Evolutionary conservation across 2,888 invertebrate genomes (phyloP).

Genomic region (Drosophila quasianomalipes): DNA sequence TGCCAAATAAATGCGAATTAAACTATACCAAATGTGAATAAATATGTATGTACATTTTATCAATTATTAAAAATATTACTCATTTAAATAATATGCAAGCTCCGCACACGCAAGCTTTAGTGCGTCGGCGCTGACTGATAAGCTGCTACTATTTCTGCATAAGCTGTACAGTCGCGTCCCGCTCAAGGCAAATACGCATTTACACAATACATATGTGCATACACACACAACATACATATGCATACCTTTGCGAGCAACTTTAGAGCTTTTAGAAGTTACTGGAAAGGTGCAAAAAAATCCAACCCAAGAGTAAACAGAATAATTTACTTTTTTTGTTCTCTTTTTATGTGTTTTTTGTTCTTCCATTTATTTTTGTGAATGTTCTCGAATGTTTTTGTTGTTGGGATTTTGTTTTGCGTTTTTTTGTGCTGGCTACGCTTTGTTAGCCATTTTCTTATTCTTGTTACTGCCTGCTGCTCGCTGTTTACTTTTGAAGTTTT

Average conservation of each 20-base stretch:
- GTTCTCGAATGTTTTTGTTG: slow-evolving; percentile 67
- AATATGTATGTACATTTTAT: neutral
- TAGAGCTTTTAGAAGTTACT: slow-evolving; percentile 37
- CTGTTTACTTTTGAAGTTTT: slow-evolving; percentile 32
- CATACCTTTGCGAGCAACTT: neutral
- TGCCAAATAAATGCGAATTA: slow-evolving; percentile 1
- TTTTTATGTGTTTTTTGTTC: slow-evolving; percentile 58
- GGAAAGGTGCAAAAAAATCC: slow-evolving; percentile 21
- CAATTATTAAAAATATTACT: neutral
- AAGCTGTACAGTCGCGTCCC: slow-evolving; percentile 53
- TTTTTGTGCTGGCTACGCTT: slow-evolving; percentile 30
- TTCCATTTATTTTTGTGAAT: slow-evolving; percentile 72
- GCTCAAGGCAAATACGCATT: slow-evolving; percentile 6
- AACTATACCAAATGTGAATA: neutral
- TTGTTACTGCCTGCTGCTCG: slow-evolving; percentile 16
- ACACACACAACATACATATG: neutral
- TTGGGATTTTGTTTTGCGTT: slow-evolving; percentile 28
- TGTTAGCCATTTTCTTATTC: slow-evolving; percentile 33
- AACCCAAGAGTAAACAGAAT: slow-evolving; percentile 27
- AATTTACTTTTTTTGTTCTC: slow-evolving; percentile 33
- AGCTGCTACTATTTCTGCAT: slow-evolving; percentile 23
- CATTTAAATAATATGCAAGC: slow-evolving; percentile 12
- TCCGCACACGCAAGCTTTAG: slow-evolving; percentile 2
- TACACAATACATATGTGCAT: neutral
- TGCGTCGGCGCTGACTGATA: slow-evolving; percentile 11